phyloP scores from a whole-genome alignment of 2,888 invertebrate species.

The Amphipyra berbera region DNA sequence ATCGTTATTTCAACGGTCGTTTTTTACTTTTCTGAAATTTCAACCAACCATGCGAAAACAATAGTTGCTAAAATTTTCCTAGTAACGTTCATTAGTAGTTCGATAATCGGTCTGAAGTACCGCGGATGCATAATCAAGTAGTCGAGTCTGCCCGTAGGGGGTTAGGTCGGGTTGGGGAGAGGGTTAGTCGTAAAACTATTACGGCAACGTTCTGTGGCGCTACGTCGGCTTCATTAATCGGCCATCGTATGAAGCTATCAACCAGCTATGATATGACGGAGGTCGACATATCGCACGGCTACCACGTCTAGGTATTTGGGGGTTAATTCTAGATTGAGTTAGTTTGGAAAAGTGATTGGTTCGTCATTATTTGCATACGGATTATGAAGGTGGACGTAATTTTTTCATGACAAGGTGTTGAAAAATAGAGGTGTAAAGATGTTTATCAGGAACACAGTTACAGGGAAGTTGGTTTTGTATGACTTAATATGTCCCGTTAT shows the following conservation, averaged over 20 bases:
- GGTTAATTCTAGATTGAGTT: conserved; percentile 44
- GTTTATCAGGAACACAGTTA: no score
- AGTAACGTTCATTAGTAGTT: conserved; percentile 86
- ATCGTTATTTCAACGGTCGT: not conserved
- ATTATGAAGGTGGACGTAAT: not conserved
- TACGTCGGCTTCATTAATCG: conserved; percentile 88
- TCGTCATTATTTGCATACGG: conserved; percentile 10
- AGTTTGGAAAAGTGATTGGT: conserved; percentile 30
- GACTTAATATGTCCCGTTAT: no score
- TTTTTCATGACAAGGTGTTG: no score
- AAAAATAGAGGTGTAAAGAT: no score
- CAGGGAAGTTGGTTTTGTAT: no score
- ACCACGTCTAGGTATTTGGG: conserved; percentile 56
- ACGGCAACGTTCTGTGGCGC: conserved; percentile 84
- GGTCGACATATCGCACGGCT: conserved; percentile 71
- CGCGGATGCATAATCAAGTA: conserved; percentile 88
- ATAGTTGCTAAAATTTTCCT: conserved; percentile 55
- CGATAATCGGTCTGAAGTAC: conserved; percentile 86
- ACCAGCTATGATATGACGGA: conserved; percentile 81
- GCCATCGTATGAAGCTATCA: conserved; percentile 87
- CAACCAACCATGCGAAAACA: conserved; percentile 33
- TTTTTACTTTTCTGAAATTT: not conserved
- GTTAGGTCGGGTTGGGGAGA: conserved; percentile 60
- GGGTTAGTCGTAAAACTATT: conserved; percentile 87
- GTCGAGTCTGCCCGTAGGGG: conserved; percentile 74